Percentiles rank a stretch among this genome's conserved stretches.
Conservation (phyloP, 2,888 invertebrate genomes). For the Meganola albula region DNA sequence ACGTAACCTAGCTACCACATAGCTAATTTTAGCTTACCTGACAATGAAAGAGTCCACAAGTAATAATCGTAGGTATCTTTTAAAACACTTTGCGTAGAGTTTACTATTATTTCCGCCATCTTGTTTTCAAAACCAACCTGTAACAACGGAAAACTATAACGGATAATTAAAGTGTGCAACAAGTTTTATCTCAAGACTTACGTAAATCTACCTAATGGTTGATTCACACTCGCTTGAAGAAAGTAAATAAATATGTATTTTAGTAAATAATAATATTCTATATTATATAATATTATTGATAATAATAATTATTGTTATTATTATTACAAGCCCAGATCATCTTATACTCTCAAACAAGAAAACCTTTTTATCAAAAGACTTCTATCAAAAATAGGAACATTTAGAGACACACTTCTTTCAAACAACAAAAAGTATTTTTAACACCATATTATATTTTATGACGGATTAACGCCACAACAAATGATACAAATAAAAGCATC, state of each 20-base stretch:
- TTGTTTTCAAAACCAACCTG: conserved; percentile 32
- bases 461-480: too few species aligned
- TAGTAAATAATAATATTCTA: background rate
- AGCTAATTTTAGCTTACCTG: conserved; percentile 72
- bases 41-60: conserved; percentile 85
- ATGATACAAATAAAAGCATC: too few species aligned
- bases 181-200: too few species aligned
- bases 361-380: too few species aligned
- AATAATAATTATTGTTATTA: background rate
- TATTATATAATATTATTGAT: background rate
- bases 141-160: conserved; percentile 34
- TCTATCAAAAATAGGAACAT: too few species aligned
- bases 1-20: background rate
- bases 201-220: background rate
- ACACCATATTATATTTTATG: too few species aligned
- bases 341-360: too few species aligned
- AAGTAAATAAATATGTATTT: background rate
- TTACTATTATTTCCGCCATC: conserved; percentile 63
- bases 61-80: conserved; percentile 83
- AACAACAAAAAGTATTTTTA: too few species aligned
- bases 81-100: conserved; percentile 73
- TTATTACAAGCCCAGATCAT: too few species aligned
- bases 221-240: background rate
- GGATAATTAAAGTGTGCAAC: too few species aligned
- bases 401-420: too few species aligned